Conservation (phyloP, 92 coral and sea anemone genomes). For the Porites rus region DNA sequence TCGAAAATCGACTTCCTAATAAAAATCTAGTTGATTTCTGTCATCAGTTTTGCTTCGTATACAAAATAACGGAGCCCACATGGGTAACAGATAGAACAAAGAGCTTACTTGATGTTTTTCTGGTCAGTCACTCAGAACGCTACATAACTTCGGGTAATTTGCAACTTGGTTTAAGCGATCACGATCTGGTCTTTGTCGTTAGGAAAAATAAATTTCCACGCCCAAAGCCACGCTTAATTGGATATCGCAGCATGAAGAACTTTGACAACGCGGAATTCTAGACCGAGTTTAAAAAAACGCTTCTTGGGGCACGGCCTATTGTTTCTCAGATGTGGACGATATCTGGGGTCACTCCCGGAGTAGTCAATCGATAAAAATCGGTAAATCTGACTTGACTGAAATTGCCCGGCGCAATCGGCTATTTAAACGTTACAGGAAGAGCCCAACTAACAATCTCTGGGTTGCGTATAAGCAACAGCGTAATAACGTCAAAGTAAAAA, state of each 20-base stretch:
- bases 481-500: constrained; percentile 4
- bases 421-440: no score
- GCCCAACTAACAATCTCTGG: not conserved
- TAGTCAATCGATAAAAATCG: not conserved
- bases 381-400: constrained; percentile 8
- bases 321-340: constrained; percentile 34
- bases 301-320: constrained; percentile 28
- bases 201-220: no score
- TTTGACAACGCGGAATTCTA: constrained; percentile 39
- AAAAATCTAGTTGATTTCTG: no score
- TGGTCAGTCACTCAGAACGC: constrained; percentile 68
- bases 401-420: not conserved
- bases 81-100: constrained; percentile 27
- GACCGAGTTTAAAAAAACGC: constrained; percentile 15
- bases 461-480: constrained; percentile 34
- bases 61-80: constrained; percentile 53
- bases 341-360: constrained; percentile 10
- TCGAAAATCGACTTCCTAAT: constrained; percentile 15
- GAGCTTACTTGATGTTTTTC: not conserved
- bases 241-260: constrained; percentile 43
- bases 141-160: constrained; percentile 48
- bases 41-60: constrained; percentile 63
- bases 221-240: no score
- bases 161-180: not conserved
- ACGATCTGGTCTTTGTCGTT: no score